A percentile compares a stretch with the other conserved stretches of the same genome.
phyloP scores from a whole-genome alignment of 2,888 invertebrate genomes.

The Sarcophaga variegata region DNA sequence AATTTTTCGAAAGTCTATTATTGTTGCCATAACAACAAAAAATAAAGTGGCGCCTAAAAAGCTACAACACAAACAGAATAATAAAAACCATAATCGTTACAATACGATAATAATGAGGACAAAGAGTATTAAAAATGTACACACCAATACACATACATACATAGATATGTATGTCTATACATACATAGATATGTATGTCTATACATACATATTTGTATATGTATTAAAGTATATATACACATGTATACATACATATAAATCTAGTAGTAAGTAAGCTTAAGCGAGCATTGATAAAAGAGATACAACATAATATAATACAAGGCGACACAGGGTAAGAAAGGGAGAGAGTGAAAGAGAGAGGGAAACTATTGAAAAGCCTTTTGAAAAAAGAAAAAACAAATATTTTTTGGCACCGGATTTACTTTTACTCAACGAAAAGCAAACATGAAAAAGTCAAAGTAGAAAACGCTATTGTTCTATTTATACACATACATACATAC shows the following conservation, averaged over 20 bases:
- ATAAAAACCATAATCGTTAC: slow-evolving; percentile 62
- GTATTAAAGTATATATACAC: neutral
- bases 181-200: neutral
- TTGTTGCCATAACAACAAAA: slow-evolving; percentile 62
- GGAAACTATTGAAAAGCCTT: neutral
- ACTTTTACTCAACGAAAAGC: neutral
- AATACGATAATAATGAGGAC: slow-evolving; percentile 65
- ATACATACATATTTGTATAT: neutral
- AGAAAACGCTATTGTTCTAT: neutral
- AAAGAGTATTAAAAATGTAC: slow-evolving; percentile 48
- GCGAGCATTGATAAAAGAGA: neutral
- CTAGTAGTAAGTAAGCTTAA: neutral
- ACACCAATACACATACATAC: slow-evolving; percentile 4
- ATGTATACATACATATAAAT: neutral
- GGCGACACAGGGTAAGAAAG: neutral
- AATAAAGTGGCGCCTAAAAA: slow-evolving; percentile 61
- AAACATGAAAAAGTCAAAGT: neutral
- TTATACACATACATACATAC: neutral
- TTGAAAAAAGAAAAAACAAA: neutral
- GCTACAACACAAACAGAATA: slow-evolving; percentile 56
- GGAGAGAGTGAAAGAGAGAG: neutral
- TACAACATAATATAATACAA: slow-evolving; percentile 16
- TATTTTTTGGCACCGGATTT: slow-evolving; percentile 45
- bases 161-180: neutral
- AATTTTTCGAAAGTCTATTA: slow-evolving; percentile 7